Conservation (phyloP, 2,888 invertebrate genomes). For the Thecocarcelia acutangulata region DNA sequence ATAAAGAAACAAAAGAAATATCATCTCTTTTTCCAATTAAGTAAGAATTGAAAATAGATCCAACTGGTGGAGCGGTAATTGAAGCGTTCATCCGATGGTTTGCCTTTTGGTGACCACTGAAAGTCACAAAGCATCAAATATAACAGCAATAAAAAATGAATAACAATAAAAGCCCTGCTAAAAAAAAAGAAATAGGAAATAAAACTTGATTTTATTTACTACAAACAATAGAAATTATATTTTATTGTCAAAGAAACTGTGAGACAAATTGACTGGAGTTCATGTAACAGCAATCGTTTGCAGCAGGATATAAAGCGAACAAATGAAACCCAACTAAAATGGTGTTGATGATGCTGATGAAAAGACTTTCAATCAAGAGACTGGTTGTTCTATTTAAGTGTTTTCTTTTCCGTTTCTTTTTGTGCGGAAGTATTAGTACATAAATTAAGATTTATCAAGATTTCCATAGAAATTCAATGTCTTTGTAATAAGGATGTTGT, state of each 20-base stretch:
- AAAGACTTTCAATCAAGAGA: conserved; percentile 2
- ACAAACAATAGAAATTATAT: conserved; percentile 54
- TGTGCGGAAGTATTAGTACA: conserved; percentile 31
- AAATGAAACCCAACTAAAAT: conserved; percentile 21
- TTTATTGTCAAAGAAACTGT: conserved; percentile 56
- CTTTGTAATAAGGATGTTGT: too few relatives aligned
- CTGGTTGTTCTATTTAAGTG: conserved; percentile 24
- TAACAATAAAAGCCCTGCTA: conserved; percentile 29
- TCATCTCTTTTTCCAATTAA: too few relatives aligned
- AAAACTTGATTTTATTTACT: conserved; percentile 23
- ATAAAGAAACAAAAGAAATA: too few relatives aligned
- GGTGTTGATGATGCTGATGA: conserved; percentile 21
- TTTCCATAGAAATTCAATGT: conserved; percentile 12
- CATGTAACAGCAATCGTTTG: conserved; percentile 1
- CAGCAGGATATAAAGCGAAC: background rate
- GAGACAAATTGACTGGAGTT: background rate
- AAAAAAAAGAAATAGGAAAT: conserved; percentile 36
- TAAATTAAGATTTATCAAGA: conserved; percentile 47
- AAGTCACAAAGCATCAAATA: conserved; percentile 33
- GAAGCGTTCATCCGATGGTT: background rate
- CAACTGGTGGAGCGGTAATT: background rate
- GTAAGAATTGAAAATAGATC: too few relatives aligned
- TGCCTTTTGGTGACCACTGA: conserved; percentile 3
- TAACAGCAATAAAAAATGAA: conserved; percentile 52
- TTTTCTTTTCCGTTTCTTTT: background rate